Evolutionary conservation across 2,113 vertebrate genomes (phyloP), one percentile per base, ranked within the genome.

Genomic region (Dasyurus viverrinus): DNA sequence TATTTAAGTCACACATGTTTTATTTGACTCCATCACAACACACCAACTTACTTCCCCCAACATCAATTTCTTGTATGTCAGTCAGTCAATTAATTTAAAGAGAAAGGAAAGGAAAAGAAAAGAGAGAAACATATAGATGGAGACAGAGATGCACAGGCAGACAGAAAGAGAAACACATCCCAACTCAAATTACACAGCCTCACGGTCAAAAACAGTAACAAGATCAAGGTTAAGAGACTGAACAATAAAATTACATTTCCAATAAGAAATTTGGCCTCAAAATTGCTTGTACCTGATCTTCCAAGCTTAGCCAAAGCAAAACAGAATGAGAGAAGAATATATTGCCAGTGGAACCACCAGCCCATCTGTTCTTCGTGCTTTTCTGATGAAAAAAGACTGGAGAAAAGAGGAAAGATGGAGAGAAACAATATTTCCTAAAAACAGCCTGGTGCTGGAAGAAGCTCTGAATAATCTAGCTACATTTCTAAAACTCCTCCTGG

Each of bases 1-100:
- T 53, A 27, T 5, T 10, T 93, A 55, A 90, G 68, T 91, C 91
- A 55, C 91, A 92, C 90, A 52, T 53, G 54, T 90, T 95, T 93
- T 47, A 76, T 91, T 53, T 94, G 76, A 94, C 19, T 90, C 23
- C 24, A 89, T 93, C 42, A 46, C 5, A 92, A 90, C 11, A 92
- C 60, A 53, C 90, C 48, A 92, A 91, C 6, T 23, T 7, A 30
- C 36, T 55, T 4, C 26, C 36, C 3, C 3, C 30, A 11, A 8
- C 3, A 47, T 11, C 30, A 47, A 22, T n/a, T 92, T 89, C 50
- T 27, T 2, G 1, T 76, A 76, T 1, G 1, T 26, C 53, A 53
- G 11, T 92, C 19, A 90, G 4, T 76, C 54, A 26, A 27, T 1
- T 23, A 54, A 52, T 14, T 89, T 84, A 36, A 84, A 76, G 30